Evolutionary conservation across 2,888 invertebrate genomes (phyloP).

Genomic region (Rhagonycha lutea): DNA sequence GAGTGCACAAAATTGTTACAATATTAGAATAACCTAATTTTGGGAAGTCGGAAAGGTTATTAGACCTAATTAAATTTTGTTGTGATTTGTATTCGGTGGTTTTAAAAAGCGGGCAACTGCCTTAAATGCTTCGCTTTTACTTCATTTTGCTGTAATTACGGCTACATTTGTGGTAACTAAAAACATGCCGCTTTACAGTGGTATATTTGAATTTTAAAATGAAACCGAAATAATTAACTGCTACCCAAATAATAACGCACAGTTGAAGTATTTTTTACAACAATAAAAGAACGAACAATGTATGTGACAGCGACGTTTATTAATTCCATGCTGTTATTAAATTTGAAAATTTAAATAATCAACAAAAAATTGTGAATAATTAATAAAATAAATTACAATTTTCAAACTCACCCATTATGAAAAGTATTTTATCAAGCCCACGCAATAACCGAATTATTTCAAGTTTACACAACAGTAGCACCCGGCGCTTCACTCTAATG

Average conservation of each 20-base stretch:
- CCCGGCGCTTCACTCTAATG: conserved; percentile 20
- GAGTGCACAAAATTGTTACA: conserved; percentile 28
- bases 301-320: not conserved
- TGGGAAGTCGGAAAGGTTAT: conserved; percentile 21
- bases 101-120: conserved; percentile 12
- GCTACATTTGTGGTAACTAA: not conserved
- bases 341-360: not conserved
- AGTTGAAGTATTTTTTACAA: not conserved
- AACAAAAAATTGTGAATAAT: not conserved
- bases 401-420: conserved; percentile 37
- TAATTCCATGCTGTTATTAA: not conserved
- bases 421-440: conserved; percentile 30
- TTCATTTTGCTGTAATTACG: conserved; percentile 12
- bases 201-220: not conserved
- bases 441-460: conserved; percentile 14
- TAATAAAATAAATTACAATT: conserved; percentile 9
- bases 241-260: not conserved
- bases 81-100: conserved; percentile 28
- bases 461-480: conserved; percentile 20
- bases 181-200: not conserved
- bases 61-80: conserved; percentile 30
- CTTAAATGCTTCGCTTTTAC: not conserved
- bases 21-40: conserved; percentile 29
- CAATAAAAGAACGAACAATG: not conserved
- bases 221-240: not conserved